Evolutionary conservation across 2,888 invertebrate genomes (phyloP), one percentile per base, ranked within the genome.

Genomic region (Opisthograptis luteolata): DNA sequence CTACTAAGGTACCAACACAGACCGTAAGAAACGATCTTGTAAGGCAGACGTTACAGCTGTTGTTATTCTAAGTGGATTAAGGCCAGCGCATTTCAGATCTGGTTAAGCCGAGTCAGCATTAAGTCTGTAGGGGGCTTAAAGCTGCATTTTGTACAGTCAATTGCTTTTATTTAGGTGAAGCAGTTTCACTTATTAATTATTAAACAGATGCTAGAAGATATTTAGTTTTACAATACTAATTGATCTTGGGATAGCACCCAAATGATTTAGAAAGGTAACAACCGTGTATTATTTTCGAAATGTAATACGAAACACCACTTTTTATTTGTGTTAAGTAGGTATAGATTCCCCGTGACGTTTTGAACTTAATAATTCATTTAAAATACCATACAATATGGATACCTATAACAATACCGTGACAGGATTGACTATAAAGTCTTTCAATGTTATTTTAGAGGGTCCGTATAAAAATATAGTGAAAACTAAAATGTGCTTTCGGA

Each of bases 51-150:
- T 81, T 83, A 86, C 83, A 80, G 73, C 71, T 64, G 82, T 76
- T 85, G 87, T 88, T 87, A 84, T 86, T 87, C 81, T 88, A 88
- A 88, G 81, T 86, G 88, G 88, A 88, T 89, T 88, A 88, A 76
- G 84, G 79, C 74, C 79, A 84, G 81, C 83, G 84, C 84, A 80
- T 87, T 84, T 86, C 81, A 84, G 82, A 81, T 84, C 87, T 83
- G 76, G 80, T 82, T 87, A 87, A 88, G 81, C 81, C 73, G 66
- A 76, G 77, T 78, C 75, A 78, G 82, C 81, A 81, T 86, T 87
- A 85, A 84, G 78, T 79, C 81, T 80, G 81, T 78, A 74, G 68
- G 78, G 73, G 73, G 79, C 79, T 84, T 79, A 74, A 69, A 62
- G 75, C 66, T 84, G 83, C 84, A 81, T 77, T 86, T 79, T 72